A percentile compares a stretch with the other conserved stretches of the same genome.
Conservation (phyloP, 2,888 invertebrate genomes). For the Schrankia costaestrigalis region DNA sequence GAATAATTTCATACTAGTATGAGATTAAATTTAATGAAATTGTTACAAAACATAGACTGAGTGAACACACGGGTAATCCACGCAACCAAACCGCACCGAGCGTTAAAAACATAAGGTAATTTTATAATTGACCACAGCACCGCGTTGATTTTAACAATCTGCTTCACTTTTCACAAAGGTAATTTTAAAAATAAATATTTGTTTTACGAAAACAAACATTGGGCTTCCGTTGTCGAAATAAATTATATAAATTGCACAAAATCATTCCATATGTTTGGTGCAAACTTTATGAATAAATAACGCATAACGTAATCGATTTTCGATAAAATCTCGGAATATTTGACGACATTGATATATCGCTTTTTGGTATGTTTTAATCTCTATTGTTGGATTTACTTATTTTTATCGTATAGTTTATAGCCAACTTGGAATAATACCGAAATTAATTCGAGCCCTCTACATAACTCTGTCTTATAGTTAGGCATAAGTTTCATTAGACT, state of each 20-base stretch:
- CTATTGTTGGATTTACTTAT: neutral
- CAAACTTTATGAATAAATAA: conserved; percentile 27
- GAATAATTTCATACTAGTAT: neutral
- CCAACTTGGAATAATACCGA: no score
- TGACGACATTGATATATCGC: conserved; percentile 5
- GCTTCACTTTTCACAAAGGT: conserved; percentile 16
- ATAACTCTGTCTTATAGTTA: no score
- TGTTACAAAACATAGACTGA: conserved; percentile 9
- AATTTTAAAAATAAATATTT: conserved; percentile 46
- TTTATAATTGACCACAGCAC: conserved; percentile 35
- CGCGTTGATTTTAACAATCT: conserved; percentile 41
- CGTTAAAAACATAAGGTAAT: conserved; percentile 35
- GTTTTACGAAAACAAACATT: conserved; percentile 32
- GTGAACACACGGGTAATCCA: conserved; percentile 1
- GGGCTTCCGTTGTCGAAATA: conserved; percentile 29
- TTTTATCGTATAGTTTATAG: neutral
- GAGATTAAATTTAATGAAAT: conserved; percentile 10
- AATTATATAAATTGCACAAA: conserved; percentile 39
- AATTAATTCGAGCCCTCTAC: no score
- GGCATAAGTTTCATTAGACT: no score
- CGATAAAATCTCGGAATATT: conserved; percentile 16
- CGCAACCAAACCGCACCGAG: no score
- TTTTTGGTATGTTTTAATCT: conserved; percentile 3
- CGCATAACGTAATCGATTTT: conserved; percentile 13
- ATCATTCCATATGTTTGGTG: conserved; percentile 31